These are phyloP conservation scores for Sycon ciliatum DNA, from an alignment of 37 sponge, comb jelly and placozoan genomes.

Conservation along the genomic window DNA sequence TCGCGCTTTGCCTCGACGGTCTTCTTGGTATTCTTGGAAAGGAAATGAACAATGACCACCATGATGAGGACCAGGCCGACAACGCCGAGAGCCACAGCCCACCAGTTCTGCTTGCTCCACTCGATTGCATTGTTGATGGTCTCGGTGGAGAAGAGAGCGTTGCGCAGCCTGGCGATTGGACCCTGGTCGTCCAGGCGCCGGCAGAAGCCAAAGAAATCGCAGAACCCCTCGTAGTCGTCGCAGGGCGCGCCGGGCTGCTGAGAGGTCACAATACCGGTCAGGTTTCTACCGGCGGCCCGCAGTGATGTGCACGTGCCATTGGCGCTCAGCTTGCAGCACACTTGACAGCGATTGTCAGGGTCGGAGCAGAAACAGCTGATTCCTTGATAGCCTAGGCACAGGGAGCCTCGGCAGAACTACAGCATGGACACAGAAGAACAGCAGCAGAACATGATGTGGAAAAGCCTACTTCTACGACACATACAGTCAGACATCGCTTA, in stretches of 20 bases:
- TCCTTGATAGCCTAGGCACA: neutral
- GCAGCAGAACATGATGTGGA: too few relatives aligned
- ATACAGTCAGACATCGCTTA: too few relatives aligned
- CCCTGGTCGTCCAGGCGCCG: conserved; percentile 12
- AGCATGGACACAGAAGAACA: too few relatives aligned
- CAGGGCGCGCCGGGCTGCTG: conserved; percentile 16
- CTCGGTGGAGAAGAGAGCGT: conserved; percentile 11
- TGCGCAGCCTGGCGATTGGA: conserved; percentile 8
- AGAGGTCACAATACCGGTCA: too few relatives aligned
- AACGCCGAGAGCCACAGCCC: conserved; percentile 31
- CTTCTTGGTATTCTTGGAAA: neutral
- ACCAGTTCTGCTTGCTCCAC: conserved; percentile 2
- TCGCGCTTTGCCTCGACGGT: neutral
- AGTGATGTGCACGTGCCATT: too few relatives aligned
- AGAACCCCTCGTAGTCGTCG: conserved; percentile 10
- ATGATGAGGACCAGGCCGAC: conserved; percentile 47
- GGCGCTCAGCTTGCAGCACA: neutral
- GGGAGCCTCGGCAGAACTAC: neutral
- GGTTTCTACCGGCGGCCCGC: too few relatives aligned
- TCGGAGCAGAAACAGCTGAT: neutral
- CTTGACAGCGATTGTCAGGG: neutral
- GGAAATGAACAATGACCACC: conserved; percentile 49
- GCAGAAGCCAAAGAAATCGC: conserved; percentile 12
- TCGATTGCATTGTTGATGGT: neutral
- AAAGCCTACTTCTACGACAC: too few relatives aligned